Base-by-base conservation (phyloP, 2,888 invertebrate genomes). In the Masnerella sp. region DNA sequence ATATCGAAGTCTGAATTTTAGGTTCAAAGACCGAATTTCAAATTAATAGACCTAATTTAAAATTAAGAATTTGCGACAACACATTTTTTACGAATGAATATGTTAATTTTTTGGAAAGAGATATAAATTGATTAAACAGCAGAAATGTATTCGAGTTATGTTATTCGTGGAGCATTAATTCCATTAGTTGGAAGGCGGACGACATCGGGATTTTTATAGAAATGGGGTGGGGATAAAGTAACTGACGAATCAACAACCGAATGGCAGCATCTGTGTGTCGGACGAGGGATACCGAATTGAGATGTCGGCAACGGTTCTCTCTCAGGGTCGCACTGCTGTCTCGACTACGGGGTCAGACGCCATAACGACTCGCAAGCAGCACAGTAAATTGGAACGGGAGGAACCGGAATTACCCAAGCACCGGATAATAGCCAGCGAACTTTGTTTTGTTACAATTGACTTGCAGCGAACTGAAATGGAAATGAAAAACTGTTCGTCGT, bases 141-240 rank as follows among this genome's bases (percentile, higher is more conserved):
- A n/a, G n/a, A n/a, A n/a, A n/a, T n/a, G n/a, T n/a, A n/a, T n/a
- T n/a, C n/a, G n/a, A n/a, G n/a, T n/a, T n/a, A n/a, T n/a, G n/a
- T n/a, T n/a, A n/a, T n/a, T n/a, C n/a, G n/a, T n/a, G n/a, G n/a
- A 68, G 74, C 74, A 65, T 78, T 83, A 84, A 85, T 85, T 84
- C 84, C 82, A 85, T 85, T 85, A 85, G 80, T 76, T 83, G 84
- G 80, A 76, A 81, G 81, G 77, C 78, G 81, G 80, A 79, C 78
- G 67, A 67, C 28, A 45, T 20, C n/a, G 52, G 36, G 56, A 52
- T 38, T 61, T 56, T 34, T 38, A 45, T 40, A 17, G 18, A 51
- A 52, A 52, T 59, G 15, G 20, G 59, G 25, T 8, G 67, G 74
- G 74, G 59, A 8, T 64, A 38, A 64, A 56, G 59, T 30, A 73